Base-by-base conservation (phyloP, 2,113 vertebrate species). In the Anguilla japonica region DNA sequence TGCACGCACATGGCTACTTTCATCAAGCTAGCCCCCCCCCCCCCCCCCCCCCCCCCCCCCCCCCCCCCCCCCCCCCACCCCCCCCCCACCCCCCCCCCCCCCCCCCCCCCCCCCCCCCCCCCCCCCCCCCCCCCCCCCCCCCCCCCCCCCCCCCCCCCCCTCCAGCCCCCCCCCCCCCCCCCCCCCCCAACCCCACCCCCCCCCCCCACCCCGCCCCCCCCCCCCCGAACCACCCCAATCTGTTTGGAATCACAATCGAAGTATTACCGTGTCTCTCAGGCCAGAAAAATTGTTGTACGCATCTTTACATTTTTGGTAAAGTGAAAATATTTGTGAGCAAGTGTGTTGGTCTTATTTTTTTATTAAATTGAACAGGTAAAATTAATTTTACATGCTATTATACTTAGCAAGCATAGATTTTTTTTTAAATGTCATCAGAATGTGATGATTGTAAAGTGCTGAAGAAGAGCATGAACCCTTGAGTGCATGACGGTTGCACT, bases 11-110 rank as follows among this genome's bases (percentile, higher is more conserved):
- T 14, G 14, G 50, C 50, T 60, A 79, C 84, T 85, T 79, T 87
- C 43, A 67, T 82, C 39, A 81, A 84, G 53, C 82, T 88, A 60
- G 50, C 88, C 71, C 40, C 63, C 84, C 46, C 86, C 26, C 26
- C 8, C 18, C 60, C 63, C 86, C 26, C 26, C 8, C 18, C 60
- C 63, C 88, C 71, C 40, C 63, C 84, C 46, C 86, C 26, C 26
- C 8, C 18, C 60, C 63, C 88, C 71, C 40, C 63, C 84, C 46
- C 86, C 26, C 26, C 8, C 18, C 60, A 40, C 40, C 63, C 84
- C 46, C 86, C 26, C 26, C 8, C 18, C 60, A 40, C 63, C 84
- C 46, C 86, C 26, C 26, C 8, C 18, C 60, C 63, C 88, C 71
- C 40, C 63, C 84, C 46, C 86, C 26, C 26, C 8, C 18, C 60